A percentile compares a stretch with the other conserved stretches of the same genome.
Conservation (phyloP, 1,140 invertebrate genomes). For the Trichogramma pretiosum region DNA sequence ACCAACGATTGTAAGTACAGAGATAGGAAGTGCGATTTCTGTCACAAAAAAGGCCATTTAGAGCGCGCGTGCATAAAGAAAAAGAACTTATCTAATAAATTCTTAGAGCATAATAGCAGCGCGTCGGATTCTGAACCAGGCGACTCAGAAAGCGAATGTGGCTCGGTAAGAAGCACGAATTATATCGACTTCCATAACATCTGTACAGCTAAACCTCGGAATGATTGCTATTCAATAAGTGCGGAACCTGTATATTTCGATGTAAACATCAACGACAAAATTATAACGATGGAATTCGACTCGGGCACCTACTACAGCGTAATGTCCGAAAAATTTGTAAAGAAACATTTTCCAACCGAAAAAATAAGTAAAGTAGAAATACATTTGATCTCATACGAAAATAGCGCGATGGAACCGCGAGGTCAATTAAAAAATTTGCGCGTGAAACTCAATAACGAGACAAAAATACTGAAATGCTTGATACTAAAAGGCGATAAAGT, state of each 20-base stretch:
- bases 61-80: not conserved
- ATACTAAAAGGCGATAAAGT: not conserved
- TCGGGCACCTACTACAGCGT: not conserved
- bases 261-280: conserved; percentile 1
- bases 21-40: not conserved
- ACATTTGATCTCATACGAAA: not conserved
- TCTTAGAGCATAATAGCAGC: not conserved
- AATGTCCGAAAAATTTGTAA: conserved; percentile 3
- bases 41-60: conserved; percentile 1
- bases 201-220: not conserved
- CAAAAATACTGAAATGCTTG: not conserved
- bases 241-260: conserved; percentile 1
- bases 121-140: not conserved
- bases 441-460: not conserved
- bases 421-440: not conserved
- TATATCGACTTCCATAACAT: not conserved
- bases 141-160: no score
- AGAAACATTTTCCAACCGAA: not conserved
- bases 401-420: not conserved
- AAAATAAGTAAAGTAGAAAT: not conserved
- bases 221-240: not conserved
- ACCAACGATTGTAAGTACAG: not conserved
- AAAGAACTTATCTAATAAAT: not conserved
- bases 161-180: not conserved
- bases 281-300: not conserved